phyloP scores from a whole-genome alignment of 2,797 vertebrate genomes.

The Characodon lateralis region DNA sequence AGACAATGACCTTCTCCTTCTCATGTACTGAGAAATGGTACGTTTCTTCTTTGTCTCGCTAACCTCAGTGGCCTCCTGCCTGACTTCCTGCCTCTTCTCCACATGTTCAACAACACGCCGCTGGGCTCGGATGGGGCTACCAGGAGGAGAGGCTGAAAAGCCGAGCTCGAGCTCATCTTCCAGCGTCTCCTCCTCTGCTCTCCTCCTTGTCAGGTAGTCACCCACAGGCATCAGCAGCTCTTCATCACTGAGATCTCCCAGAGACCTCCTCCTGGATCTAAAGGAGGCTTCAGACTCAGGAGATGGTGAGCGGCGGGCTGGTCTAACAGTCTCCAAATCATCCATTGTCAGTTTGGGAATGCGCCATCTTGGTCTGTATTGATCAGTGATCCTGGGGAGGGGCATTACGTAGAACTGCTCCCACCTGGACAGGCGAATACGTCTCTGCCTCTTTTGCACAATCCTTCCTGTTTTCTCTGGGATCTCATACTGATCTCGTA shows the following conservation, averaged over 20 bases:
- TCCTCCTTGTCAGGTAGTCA: slow-evolving; percentile 91
- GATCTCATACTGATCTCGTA: slow-evolving; percentile 93
- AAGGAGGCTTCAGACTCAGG: slow-evolving; percentile 90
- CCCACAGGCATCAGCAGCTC: slow-evolving; percentile 89
- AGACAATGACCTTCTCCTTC: slow-evolving; percentile 93
- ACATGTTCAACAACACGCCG: slow-evolving; percentile 75
- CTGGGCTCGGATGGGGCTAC: slow-evolving; percentile 89
- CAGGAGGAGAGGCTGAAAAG: slow-evolving; percentile 94
- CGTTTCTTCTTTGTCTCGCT: slow-evolving; percentile 84
- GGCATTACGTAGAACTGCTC: slow-evolving; percentile 99
- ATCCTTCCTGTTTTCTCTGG: slow-evolving; percentile 90
- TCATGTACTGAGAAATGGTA: slow-evolving; percentile 87
- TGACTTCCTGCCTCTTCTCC: slow-evolving; percentile 83
- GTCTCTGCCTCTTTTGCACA: slow-evolving; percentile 93
- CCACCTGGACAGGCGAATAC: slow-evolving; percentile 98
- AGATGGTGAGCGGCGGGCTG: slow-evolving; percentile 89
- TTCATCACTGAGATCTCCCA: slow-evolving; percentile 94
- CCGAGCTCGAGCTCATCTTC: slow-evolving; percentile 97
- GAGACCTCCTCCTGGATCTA: slow-evolving; percentile 90
- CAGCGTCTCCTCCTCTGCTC: slow-evolving; percentile 90
- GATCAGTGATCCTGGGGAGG: slow-evolving; percentile 95
- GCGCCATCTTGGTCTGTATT: slow-evolving; percentile 96
- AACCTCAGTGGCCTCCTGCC: slow-evolving; percentile 83
- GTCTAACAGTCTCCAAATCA: slow-evolving; percentile 95
- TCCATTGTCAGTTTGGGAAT: slow-evolving; percentile 95